phyloP scores from a whole-genome alignment of 1,140 invertebrate species.

The Globodera rostochiensis region DNA sequence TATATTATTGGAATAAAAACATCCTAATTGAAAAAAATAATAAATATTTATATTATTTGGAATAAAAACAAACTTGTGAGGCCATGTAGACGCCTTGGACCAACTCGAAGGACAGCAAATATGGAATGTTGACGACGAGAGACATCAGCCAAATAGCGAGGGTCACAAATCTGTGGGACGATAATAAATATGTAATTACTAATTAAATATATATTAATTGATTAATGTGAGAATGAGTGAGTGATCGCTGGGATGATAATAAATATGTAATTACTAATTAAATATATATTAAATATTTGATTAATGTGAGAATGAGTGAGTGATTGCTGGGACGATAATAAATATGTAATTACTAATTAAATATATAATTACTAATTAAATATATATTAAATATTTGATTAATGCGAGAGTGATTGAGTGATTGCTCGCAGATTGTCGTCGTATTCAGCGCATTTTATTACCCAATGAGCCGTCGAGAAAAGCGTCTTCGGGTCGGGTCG shows the following conservation, averaged over 20 bases:
- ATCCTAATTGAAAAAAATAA: not conserved
- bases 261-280: not conserved
- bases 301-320: no score
- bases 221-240: not conserved
- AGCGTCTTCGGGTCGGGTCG: slow-evolving; percentile 37
- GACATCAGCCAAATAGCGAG: slow-evolving; percentile 58
- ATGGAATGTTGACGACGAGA: slow-evolving; percentile 56
- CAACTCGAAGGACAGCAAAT: slow-evolving; percentile 53
- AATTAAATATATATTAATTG: no score
- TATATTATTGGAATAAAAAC: slow-evolving; percentile 15
- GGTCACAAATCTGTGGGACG: slow-evolving; percentile 32
- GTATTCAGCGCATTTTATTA: not conserved
- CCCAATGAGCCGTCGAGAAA: slow-evolving; percentile 29
- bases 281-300: no score
- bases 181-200: no score
- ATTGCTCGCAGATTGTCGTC: no score
- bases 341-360: not conserved
- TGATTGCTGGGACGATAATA: no score
- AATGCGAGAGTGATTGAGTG: no score
- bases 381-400: no score
- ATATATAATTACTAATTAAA: no score
- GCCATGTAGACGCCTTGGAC: slow-evolving; percentile 49
- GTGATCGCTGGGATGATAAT: no score
- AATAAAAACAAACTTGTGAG: slow-evolving; percentile 16
- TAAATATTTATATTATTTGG: not conserved